Base-by-base conservation (phyloP, 2,888 invertebrate species). In the Netelia virgata region DNA sequence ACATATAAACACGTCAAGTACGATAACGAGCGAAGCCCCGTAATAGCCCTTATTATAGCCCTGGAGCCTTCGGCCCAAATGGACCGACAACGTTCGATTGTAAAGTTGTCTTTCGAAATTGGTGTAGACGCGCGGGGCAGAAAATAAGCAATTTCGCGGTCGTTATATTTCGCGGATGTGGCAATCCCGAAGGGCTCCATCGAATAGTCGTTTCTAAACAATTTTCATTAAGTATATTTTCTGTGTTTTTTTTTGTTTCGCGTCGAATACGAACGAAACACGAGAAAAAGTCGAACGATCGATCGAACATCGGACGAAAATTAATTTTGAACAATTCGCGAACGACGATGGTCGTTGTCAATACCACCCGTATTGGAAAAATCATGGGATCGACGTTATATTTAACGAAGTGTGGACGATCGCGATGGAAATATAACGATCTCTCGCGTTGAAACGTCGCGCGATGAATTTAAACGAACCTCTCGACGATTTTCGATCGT, bases 11-110 rank as follows among this genome's bases (percentile, higher is more conserved):
- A 68, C 47, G 59, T 57, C 23, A 18, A 28, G 10, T 36, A 59
- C 47, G 68, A 57, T 68, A 76, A 76, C 57, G 76, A 76, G 76
- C 16, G 14, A 47, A 14, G 8, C 3, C 47, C 47, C 14, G 68
- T 76, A 76, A 76, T 59, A 47, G 68, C 68, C 43, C 47, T 68
- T 57, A 36, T 66, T 66, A 64, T 76, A 41, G 66, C 16, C 53
- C 16, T 8, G 23, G 68, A 59, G 16, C 5, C 68, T 76, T 47
- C 59, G 59, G 47, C 47, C 47, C 43, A 76, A 76, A 68, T 76
- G 68, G 68, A 68, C 28, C 76, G 57, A 76, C 68, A 76, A 20
- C n/a, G 18, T n/a, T 18, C 59, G 68, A 76, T 76, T 76, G 68
- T 68, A 55, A 59, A 76, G 14, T 59, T 59, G 14, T 76, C 47